phyloP scores from a whole-genome alignment of 2,888 invertebrate genomes.

The Endomychus coccineus region DNA sequence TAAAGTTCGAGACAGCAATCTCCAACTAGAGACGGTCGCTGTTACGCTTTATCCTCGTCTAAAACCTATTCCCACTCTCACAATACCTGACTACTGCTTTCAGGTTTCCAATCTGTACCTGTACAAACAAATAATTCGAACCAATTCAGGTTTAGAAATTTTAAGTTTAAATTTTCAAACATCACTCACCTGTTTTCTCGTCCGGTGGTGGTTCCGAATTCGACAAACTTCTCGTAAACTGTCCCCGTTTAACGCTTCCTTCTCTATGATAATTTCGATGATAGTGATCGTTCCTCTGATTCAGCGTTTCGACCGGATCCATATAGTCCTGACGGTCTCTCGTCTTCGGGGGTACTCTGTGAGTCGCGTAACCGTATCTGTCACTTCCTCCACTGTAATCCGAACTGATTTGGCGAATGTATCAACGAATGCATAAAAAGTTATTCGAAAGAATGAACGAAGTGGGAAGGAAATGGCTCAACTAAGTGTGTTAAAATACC shows the following conservation, averaged over 20 bases:
- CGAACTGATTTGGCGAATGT: too few species aligned
- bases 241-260: slow-evolving; percentile 51
- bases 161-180: not conserved
- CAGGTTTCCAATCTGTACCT: not conserved
- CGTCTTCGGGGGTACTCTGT: slow-evolving; percentile 6
- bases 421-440: too few species aligned
- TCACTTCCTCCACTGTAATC: slow-evolving; percentile 36
- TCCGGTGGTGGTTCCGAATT: slow-evolving; percentile 76
- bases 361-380: slow-evolving; percentile 27
- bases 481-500: too few species aligned
- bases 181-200: slow-evolving; percentile 67
- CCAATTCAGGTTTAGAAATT: not conserved
- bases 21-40: too few species aligned
- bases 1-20: too few species aligned
- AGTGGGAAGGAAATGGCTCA: too few species aligned
- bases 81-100: too few species aligned
- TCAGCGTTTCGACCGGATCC: slow-evolving; percentile 33
- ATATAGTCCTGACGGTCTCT: slow-evolving; percentile 26
- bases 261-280: slow-evolving; percentile 43
- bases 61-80: too few species aligned
- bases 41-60: too few species aligned
- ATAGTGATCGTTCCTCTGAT: slow-evolving; percentile 40
- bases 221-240: slow-evolving; percentile 72
- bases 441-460: too few species aligned
- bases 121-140: too few species aligned